Conservation (phyloP, 2,888 invertebrate genomes). For the Hirtodrosophila duncani region DNA sequence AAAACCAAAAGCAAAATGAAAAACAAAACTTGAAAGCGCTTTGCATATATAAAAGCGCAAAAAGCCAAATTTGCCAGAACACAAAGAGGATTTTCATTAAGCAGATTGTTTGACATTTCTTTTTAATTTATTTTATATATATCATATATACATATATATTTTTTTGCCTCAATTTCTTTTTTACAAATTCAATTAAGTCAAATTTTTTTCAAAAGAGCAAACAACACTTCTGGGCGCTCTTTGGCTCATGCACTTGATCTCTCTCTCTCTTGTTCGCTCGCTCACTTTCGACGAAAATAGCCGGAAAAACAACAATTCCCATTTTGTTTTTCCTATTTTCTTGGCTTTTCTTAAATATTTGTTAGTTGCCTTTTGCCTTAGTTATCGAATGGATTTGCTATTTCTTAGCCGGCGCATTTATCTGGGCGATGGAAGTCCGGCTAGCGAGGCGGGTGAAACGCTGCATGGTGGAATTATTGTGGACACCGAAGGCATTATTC, state of each 20-base stretch:
- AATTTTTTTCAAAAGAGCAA: too few relatives aligned
- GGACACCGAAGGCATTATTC: slow-evolving; percentile 80
- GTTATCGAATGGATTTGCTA: slow-evolving; percentile 74
- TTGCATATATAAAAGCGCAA: slow-evolving; percentile 3
- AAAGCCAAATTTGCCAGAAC: neutral
- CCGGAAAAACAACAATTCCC: slow-evolving; percentile 13
- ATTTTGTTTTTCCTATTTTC: neutral
- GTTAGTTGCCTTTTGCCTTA: slow-evolving; percentile 21
- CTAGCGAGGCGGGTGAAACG: slow-evolving; percentile 75
- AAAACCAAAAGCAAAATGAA: neutral
- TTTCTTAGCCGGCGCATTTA: slow-evolving; percentile 79
- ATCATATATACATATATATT: too few relatives aligned
- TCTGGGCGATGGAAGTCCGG: slow-evolving; percentile 78
- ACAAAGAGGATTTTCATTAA: slow-evolving; percentile 13
- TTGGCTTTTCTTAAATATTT: slow-evolving; percentile 7
- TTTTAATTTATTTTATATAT: slow-evolving; percentile 26
- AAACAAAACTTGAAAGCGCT: slow-evolving; percentile 20
- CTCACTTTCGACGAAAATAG: too few relatives aligned
- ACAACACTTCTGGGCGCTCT: too few relatives aligned
- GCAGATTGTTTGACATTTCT: slow-evolving; percentile 30
- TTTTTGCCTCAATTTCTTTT: too few relatives aligned
- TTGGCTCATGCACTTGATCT: too few relatives aligned
- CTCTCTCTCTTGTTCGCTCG: too few relatives aligned
- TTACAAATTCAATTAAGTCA: too few relatives aligned
- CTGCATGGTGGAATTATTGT: slow-evolving; percentile 82